Evolutionary conservation across 2,888 invertebrate genomes (phyloP).

Genomic region (Torymus auratus): DNA sequence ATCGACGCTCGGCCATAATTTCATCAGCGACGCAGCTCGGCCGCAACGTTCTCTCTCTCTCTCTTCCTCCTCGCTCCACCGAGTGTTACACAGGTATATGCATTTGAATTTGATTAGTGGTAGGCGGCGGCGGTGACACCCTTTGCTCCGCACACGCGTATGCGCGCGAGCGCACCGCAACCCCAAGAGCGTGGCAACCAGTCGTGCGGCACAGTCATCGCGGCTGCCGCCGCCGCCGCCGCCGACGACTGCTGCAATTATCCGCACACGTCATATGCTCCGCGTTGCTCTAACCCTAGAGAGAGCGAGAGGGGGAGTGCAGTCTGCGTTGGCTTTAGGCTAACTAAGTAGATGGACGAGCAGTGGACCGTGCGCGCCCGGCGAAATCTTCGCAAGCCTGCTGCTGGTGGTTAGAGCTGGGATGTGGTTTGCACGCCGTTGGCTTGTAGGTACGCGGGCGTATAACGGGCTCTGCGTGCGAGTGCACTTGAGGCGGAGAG

Average conservation of each 20-base stretch:
- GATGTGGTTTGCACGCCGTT: not conserved
- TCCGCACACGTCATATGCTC: slow-evolving; percentile 73
- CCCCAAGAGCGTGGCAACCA: slow-evolving; percentile 67
- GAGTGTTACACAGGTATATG: slow-evolving; percentile 58
- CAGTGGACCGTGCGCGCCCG: no score
- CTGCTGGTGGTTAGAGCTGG: slow-evolving; percentile 4
- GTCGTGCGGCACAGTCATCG: slow-evolving; percentile 64
- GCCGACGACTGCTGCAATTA: slow-evolving; percentile 75
- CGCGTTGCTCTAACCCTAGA: slow-evolving; percentile 60
- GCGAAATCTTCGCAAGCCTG: not conserved
- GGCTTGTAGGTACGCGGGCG: no score
- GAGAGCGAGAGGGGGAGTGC: not conserved
- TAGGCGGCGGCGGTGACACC: slow-evolving; percentile 71
- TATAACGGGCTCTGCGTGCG: no score
- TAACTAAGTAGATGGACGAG: slow-evolving; percentile 29
- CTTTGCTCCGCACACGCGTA: slow-evolving; percentile 64
- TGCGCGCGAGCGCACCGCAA: slow-evolving; percentile 66
- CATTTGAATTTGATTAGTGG: slow-evolving; percentile 76
- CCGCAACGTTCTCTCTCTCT: not conserved
- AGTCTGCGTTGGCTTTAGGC: not conserved
- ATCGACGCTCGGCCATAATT: slow-evolving; percentile 39
- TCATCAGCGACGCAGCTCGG: slow-evolving; percentile 31
- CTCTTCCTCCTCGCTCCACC: not conserved
- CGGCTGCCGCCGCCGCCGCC: slow-evolving; percentile 65
- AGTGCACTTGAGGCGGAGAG: no score